A percentile compares a stretch with the other conserved stretches of the same genome.
Conservation (phyloP, 2,888 invertebrate species). For the Caradrina clavipalpis region DNA sequence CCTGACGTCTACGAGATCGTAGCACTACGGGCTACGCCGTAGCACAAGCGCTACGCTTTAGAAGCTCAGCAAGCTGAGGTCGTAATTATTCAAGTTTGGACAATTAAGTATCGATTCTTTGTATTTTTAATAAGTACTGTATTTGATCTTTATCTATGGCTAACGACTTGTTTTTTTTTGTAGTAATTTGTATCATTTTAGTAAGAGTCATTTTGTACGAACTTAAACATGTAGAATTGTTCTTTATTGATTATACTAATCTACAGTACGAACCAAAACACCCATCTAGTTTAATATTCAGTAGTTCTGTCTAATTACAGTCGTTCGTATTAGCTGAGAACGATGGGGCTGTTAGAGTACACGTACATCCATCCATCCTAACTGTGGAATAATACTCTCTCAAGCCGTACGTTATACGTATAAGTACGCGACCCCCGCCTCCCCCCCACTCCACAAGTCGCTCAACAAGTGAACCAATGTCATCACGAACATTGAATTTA, state of each 20-base stretch:
- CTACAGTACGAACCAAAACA: background rate
- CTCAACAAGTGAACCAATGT: slow-evolving; percentile 71
- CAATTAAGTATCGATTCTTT: background rate
- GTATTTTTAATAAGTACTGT: background rate
- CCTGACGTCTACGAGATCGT: background rate
- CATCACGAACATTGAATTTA: slow-evolving; percentile 67
- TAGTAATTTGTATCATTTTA: no score
- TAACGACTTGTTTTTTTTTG: no score
- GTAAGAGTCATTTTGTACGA: no score
- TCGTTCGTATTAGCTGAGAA: slow-evolving; percentile 29
- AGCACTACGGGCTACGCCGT: slow-evolving; percentile 33
- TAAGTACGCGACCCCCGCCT: slow-evolving; percentile 25
- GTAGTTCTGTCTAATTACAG: slow-evolving; percentile 36
- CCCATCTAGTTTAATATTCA: slow-evolving; percentile 3
- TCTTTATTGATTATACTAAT: no score
- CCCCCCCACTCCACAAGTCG: slow-evolving; percentile 42
- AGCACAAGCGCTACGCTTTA: slow-evolving; percentile 25
- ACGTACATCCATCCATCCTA: slow-evolving; percentile 34
- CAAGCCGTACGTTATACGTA: slow-evolving; percentile 29
- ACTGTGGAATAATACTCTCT: slow-evolving; percentile 45
- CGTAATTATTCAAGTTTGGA: background rate
- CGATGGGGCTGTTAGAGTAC: slow-evolving; percentile 30
- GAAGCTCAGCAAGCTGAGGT: background rate
- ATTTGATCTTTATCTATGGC: background rate
- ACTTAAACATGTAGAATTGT: no score